Evolutionary conservation across 2,797 vertebrate genomes (phyloP), one percentile per base, ranked within the genome.

Genomic region (Rallus crepitans): DNA sequence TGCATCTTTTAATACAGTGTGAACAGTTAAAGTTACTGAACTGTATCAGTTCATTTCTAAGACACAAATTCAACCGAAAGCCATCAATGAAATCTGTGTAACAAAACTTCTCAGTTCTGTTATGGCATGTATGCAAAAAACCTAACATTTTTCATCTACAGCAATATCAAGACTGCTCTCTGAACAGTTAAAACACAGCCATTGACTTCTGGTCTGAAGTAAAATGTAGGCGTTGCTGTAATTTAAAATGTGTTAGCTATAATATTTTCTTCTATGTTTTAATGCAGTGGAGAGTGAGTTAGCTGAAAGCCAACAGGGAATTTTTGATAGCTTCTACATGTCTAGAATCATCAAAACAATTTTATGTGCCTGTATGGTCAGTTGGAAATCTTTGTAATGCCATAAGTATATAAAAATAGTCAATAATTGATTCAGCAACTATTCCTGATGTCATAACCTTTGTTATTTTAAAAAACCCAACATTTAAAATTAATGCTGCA

Each of bases 161-260:
- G 9, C n/a, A 64, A 4, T 11, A 72, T 25, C 48, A 45, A 68
- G n/a, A 61, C 14, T 52, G 17, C 23, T 28, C 25, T 82, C 70
- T 72, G 42, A 95, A 69, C 88, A 78, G 37, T 50, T 92, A 61
- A 95, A 95, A 89, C 18, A 28, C 28, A 72, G n/a, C 33, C 83
- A 76, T 37, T 60, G 48, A 42, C 19, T 93, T 78, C 64, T 40
- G 10, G 18, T 87, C 61, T 24, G 7, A 78, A 88, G 57, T 68
- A 72, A 75, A 93, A 78, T 31, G 48, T 1, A 87, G 31, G 17
- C 39, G 55, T 31, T 82, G 27, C 40, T 81, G n/a, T 56, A 47
- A 91, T 87, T 91, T 88, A 72, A 86, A 92, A 63, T 31, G 33
- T 27, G 35, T 30, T 83, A 24, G n/a, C 16, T 40, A 15, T 40